Evolutionary conservation across 2,888 invertebrate species (phyloP), one percentile per base, ranked within the genome.

Genomic region (Athalia circularis): DNA sequence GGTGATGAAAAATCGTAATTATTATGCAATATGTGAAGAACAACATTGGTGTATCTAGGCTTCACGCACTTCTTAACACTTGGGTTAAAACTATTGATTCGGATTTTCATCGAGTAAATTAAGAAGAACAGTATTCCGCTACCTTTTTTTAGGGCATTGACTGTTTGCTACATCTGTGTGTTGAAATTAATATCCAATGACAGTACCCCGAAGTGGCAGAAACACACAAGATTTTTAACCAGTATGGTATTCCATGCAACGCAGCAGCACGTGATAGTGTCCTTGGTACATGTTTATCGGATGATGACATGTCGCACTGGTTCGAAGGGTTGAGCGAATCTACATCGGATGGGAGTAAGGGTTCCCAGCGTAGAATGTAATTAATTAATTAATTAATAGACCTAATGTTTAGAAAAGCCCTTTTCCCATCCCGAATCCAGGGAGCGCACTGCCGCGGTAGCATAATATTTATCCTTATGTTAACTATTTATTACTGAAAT

Each of bases 381-480:
- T 75, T 75, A 75, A 75, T 75, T 75, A 75, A 75, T 75, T 75
- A 75, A 75, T 75, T 75, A 75, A 29, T 75, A 75, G 75, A 75
- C 75, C 75, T 75, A 75, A 80, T 85, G 83, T 84, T 82, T 83
- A 83, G 82, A 84, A 83, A 83, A 79, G 82, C 82, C 82, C 82
- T 84, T 86, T 86, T 85, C 85, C 85, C 84, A 83, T 85, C 86
- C 85, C 84, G 83, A 87, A 86, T 88, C 87, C 87, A 86, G 85
- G 84, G 85, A 86, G 86, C 85, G 87, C 88, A 88, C 88, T 89
- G 88, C 88, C 88, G 87, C 86, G 85, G 88, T 88, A 89, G 87
- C 87, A 86, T 88, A 88, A 88, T 88, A 88, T 88, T 87, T 88
- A 88, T 87, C 87, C 85, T 87, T 87, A 87, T 86, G 88, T 88